Percentiles rank a stretch among this genome's conserved stretches.
Conservation (phyloP, 2,113 vertebrate genomes). For the Ia io region DNA sequence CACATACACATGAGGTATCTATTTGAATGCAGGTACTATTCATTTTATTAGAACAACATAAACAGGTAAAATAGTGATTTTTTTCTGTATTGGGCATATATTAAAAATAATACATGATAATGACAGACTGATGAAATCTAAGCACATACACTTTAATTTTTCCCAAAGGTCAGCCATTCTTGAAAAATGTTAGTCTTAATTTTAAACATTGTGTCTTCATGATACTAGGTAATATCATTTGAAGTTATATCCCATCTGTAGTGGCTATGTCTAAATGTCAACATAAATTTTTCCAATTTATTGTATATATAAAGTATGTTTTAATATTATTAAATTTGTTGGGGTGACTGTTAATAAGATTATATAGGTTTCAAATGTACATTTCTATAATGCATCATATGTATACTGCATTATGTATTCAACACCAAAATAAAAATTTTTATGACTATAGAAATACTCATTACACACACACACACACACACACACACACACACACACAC, state of each 20-base stretch:
- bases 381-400: neutral
- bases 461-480: neutral
- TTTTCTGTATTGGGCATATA: neutral
- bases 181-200: neutral
- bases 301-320: neutral
- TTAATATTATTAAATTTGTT: neutral
- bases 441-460: neutral
- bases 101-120: neutral
- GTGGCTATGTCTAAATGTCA: slow-evolving; percentile 18
- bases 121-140: neutral
- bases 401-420: neutral
- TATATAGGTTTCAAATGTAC: neutral
- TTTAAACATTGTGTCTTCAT: slow-evolving; percentile 40
- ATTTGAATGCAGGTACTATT: neutral
- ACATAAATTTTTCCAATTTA: neutral
- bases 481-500: neutral
- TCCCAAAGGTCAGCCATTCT: slow-evolving; percentile 18
- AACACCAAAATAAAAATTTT: neutral
- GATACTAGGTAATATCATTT: slow-evolving; percentile 13
- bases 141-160: slow-evolving; percentile 17
- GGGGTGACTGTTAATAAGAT: neutral
- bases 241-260: slow-evolving; percentile 16
- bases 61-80: neutral
- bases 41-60: neutral
- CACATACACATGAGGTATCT: neutral